Evolutionary conservation across 2,888 invertebrate genomes (phyloP), one percentile per base, ranked within the genome.

Genomic region (Acrobasis suavella): DNA sequence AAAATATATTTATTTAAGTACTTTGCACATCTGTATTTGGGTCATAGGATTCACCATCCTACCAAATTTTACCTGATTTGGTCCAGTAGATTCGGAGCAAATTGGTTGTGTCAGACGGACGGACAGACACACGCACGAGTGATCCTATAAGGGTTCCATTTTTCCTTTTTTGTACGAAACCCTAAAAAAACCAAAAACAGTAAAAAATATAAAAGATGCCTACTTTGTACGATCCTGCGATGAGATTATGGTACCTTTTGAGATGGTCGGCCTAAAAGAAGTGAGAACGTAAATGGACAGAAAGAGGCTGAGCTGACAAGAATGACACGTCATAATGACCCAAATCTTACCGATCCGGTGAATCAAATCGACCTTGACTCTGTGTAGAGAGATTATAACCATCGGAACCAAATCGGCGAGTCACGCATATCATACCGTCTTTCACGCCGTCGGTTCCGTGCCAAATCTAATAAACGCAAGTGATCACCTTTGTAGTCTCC

Each of bases 391-490:
- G 77, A 82, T 82, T 76, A 77, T 75, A 75, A 76, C 75, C 32
- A 54, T 55, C 72, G 72, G 76, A 81, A 82, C 81, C 77, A 82
- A 82, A 86, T 81, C 79, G 75, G 80, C 80, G 81, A 82, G 81
- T 83, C 83, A 83, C 82, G 82, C 83, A 74, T 77, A 80, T 79
- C 72, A 69, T 72, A 59, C 22, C 66, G 67, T 78, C 75, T 85
- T 84, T 80, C 76, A 85, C 81, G 81, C 72, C 78, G 80, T 79
- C 81, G 72, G 70, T 72, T 73, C 71, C 80, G 80, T 81, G 77
- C 76, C 76, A 74, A 82, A 86, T 84, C 74, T 75, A 79, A 85
- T 85, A 83, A 87, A 81, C 74, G 78, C 76, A 74, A 81, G 76
- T 77, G 72, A 69, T 64, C 69, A 69, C 67, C 75, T 76, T 72